Base-by-base conservation (phyloP, 2,797 vertebrate species). In the Crenichthys baileyi region DNA sequence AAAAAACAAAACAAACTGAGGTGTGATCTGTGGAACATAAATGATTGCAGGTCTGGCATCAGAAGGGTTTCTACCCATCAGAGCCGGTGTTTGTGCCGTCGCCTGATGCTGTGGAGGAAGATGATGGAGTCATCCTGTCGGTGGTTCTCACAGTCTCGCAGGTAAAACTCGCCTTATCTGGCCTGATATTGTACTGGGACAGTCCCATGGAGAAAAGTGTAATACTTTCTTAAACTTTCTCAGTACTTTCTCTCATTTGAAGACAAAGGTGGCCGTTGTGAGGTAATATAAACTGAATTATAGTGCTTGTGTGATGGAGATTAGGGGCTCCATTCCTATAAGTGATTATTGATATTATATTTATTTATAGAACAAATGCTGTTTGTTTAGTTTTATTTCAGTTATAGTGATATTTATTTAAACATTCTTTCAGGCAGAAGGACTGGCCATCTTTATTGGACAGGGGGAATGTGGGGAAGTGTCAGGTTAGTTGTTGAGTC, bases 81-180 rank as follows among this genome's bases (percentile, higher is more conserved):
- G 98, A 99, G 88, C 98, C 97, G 0, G 91, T 96, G 91, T 99
- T 99, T 94, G 96, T 99, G 79, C 96, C 97, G 0, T 90, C 93
- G 31, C 97, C 97, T 22, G 88, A 95, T 15, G 92, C 96, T 7
- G 82, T 2, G 0, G 95, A 96, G 58, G 98, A 99, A 89, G 98
- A 99, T 55, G 94, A 93, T 9, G 98, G 98, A 0, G 94, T 98
- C 80, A 95, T 99, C 89, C 91, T 99, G 76, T 98, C 98, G 9
- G 97, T 97, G 81, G 95, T 98, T 76, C 90, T 99, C 89, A 97
- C 95, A 11, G 96, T 97, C 2, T 80, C 95, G 26, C 94, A 97
- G 96, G 97, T 99, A 94, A 88, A 72, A 22, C n/a, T 13, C 15
- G 31, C 11, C 50, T 26, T 2, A 0, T 46, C 20, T 12, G 20